Evolutionary conservation across 2,797 vertebrate species (phyloP).

Genomic region (Melanotaenia parkinsoni): DNA sequence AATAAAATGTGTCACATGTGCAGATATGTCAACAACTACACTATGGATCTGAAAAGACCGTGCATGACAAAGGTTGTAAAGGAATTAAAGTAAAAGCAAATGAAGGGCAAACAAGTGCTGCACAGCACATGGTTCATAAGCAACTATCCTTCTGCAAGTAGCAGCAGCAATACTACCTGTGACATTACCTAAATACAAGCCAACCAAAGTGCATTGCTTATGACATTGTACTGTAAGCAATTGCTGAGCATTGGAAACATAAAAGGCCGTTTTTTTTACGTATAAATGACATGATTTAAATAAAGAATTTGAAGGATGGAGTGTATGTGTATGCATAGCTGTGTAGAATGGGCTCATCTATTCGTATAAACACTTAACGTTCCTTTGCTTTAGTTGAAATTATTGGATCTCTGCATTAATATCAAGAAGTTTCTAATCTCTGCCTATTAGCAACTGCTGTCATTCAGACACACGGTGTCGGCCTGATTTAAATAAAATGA

Average conservation of each 20-base stretch:
- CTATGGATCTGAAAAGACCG: not conserved
- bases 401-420: conserved; percentile 91
- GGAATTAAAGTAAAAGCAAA: not conserved
- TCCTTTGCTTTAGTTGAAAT: conserved; percentile 75
- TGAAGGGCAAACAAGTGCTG: not conserved
- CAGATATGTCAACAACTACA: not conserved
- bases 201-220: not conserved
- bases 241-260: not conserved
- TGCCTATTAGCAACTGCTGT: conserved; percentile 97
- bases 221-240: not conserved
- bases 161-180: not conserved
- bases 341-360: conserved; percentile 31
- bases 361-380: conserved; percentile 19
- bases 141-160: not conserved
- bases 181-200: not conserved
- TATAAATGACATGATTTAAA: not conserved
- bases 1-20: not conserved
- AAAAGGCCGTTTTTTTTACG: not conserved
- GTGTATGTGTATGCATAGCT: conserved; percentile 17
- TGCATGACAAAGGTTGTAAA: not conserved
- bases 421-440: conserved; percentile 95
- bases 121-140: not conserved
- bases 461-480: conserved; percentile 99
- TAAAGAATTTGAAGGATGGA: conserved; percentile 31
- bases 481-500: conserved; percentile 99